Evolutionary conservation across 2,888 invertebrate species (phyloP).

Genomic region (Drosophila silvestris): DNA sequence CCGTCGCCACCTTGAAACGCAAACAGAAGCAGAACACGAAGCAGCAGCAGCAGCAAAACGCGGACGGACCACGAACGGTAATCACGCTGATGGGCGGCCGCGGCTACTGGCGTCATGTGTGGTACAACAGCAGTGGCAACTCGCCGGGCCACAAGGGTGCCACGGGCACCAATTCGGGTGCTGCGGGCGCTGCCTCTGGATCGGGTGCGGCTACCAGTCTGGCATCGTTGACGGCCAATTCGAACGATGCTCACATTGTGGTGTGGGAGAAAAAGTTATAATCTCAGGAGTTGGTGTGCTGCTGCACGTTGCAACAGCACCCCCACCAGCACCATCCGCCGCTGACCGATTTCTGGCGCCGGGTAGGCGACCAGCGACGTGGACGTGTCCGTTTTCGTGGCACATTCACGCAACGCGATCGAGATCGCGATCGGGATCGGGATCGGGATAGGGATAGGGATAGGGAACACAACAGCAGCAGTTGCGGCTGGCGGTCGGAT

Average conservation of each 20-base stretch:
- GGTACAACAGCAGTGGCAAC: conserved; percentile 85
- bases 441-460: no score
- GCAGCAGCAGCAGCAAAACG: conserved; percentile 76
- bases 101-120: conserved; percentile 94
- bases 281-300: conserved; percentile 84
- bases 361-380: conserved; percentile 60
- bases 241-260: conserved; percentile 94
- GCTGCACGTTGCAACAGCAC: conserved; percentile 71
- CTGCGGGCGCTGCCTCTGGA: conserved; percentile 32
- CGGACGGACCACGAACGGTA: conserved; percentile 89
- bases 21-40: conserved; percentile 82
- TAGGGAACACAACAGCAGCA: conserved; percentile 1
- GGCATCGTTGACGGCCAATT: conserved; percentile 88
- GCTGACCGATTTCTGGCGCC: conserved; percentile 49
- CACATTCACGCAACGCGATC: conserved; percentile 65
- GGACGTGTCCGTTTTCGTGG: conserved; percentile 79
- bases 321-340: conserved; percentile 73
- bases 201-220: conserved; percentile 25
- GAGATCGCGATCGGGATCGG: conserved; percentile 42
- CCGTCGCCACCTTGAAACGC: conserved; percentile 83
- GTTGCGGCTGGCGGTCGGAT: conserved; percentile 15
- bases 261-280: conserved; percentile 95
- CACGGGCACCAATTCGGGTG: conserved; percentile 3
- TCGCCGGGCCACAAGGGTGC: conserved; percentile 76
- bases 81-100: conserved; percentile 95